Base-by-base conservation (phyloP, 1,140 invertebrate genomes). In the Philaenus spumarius region DNA sequence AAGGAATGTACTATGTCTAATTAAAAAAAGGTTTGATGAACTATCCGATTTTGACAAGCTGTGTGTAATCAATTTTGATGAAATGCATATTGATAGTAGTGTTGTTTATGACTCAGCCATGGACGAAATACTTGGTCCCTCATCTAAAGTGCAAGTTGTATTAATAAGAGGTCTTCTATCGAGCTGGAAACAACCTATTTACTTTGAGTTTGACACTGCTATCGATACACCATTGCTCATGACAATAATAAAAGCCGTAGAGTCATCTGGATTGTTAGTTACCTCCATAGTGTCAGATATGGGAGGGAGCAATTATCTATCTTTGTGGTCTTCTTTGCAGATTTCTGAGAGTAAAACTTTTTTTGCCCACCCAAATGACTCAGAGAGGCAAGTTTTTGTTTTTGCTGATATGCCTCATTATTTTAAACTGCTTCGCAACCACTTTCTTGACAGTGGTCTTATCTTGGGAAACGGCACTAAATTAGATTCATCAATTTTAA, bases 371-470 rank as follows among this genome's bases (percentile, higher is more conserved):
- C 59, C 59, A 20, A 2, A 17, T 17, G 42, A 50, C 34, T 20
- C 35, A n/a, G 9, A 60, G 12, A 42, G 57, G 24, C 14, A 61
- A 5, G 57, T 60, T n/a, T 60, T 17, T 45, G 59, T 60, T 6
- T 60, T 60, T 60, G 58, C 59, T 3, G 59, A 60, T 39, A 55
- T 61, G 22, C 59, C 59, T 11, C 59, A 60, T 19, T 48, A 61
- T 6, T 20, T 61, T 17, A 60, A 60, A 35, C 51, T 60, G 11
- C 23, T 60, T 4, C 14, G 59, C 7, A 59, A 60, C 34, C 57
- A 60, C 45, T 60, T 60, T 35, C 15, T 60, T 14, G 59, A 60
- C 35, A 35, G 23, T 15, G 59, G 59, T 19, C 39, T 60, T 14
- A 7, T 17, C 14, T 20, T 60, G 35, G 23, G 26, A 46, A 20